Evolutionary conservation across 2,113 vertebrate genomes (phyloP).

Genomic region (Lepisosteus osseus): DNA sequence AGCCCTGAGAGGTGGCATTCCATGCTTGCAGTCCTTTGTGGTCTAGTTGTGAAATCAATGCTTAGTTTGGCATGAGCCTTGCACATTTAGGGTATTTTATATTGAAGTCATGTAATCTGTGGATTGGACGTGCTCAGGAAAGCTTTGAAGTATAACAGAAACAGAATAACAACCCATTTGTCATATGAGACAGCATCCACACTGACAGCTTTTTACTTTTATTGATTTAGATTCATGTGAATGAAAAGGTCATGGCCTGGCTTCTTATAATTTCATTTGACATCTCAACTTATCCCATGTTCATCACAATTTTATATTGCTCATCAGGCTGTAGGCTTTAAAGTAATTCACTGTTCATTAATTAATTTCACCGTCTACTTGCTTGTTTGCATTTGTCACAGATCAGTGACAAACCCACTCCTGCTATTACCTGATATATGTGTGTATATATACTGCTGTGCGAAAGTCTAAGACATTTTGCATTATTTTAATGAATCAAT

Average conservation of each 20-base stretch:
- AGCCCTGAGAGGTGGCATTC: not conserved
- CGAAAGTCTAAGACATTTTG: too few relatives aligned
- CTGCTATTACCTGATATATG: too few relatives aligned
- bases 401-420: too few relatives aligned
- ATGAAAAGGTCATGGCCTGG: not conserved
- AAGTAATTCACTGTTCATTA: too few relatives aligned
- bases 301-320: too few relatives aligned
- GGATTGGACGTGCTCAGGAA: not conserved
- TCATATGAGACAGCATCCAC: not conserved
- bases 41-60: not conserved
- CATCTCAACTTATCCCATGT: too few relatives aligned
- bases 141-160: not conserved
- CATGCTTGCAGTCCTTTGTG: not conserved
- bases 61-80: not conserved
- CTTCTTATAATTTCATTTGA: too few relatives aligned
- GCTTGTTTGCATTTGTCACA: too few relatives aligned
- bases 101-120: not conserved
- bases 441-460: too few relatives aligned
- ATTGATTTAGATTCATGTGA: not conserved
- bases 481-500: too few relatives aligned
- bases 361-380: too few relatives aligned
- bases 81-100: not conserved
- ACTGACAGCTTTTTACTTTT: not conserved
- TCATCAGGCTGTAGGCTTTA: too few relatives aligned
- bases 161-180: slow-evolving; percentile 4